A percentile compares a stretch with the other conserved stretches of the same genome.
phyloP scores from a whole-genome alignment of 2,888 invertebrate genomes.

The Psococerastis gibbosa region DNA sequence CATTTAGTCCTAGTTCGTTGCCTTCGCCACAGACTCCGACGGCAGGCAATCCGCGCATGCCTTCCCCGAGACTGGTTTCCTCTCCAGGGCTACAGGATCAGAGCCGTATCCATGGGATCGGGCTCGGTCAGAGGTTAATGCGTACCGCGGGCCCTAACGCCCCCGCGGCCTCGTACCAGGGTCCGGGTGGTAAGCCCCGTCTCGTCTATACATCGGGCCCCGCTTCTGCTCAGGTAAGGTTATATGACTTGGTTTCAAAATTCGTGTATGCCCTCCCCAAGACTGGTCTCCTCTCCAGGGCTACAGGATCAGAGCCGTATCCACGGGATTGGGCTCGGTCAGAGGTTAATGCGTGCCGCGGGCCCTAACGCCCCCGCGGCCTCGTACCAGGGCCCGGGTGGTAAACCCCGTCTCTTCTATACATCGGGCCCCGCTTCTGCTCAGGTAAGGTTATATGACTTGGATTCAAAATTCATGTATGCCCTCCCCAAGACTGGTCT shows the following conservation, averaged over 20 bases:
- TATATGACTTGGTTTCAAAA: too few species aligned
- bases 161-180: constrained; percentile 15
- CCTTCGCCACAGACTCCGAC: constrained; percentile 29
- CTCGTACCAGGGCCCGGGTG: constrained; percentile 15
- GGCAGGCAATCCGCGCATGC: constrained; percentile 32
- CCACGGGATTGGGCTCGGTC: constrained; percentile 1
- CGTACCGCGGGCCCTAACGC: constrained; percentile 15
- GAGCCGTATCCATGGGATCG: not conserved
- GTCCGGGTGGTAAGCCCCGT: constrained; percentile 13
- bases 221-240: not conserved
- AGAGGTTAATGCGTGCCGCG: constrained; percentile 13
- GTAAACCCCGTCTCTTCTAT: not conserved
- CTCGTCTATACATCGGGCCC: not conserved
- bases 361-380: constrained; percentile 14
- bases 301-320: constrained; percentile 8
- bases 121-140: constrained; percentile 3
- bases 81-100: constrained; percentile 13
- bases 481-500: constrained; percentile 28
- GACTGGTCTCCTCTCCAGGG: constrained; percentile 14
- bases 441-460: too few species aligned
- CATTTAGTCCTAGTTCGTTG: constrained; percentile 33
- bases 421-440: not conserved
- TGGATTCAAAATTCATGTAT: constrained; percentile 33
- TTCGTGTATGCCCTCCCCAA: constrained; percentile 35
- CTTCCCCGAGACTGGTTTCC: constrained; percentile 26